A percentile compares a stretch with the other conserved stretches of the same genome.
Conservation (phyloP, 2,797 vertebrate species). For the Lophius americanus region DNA sequence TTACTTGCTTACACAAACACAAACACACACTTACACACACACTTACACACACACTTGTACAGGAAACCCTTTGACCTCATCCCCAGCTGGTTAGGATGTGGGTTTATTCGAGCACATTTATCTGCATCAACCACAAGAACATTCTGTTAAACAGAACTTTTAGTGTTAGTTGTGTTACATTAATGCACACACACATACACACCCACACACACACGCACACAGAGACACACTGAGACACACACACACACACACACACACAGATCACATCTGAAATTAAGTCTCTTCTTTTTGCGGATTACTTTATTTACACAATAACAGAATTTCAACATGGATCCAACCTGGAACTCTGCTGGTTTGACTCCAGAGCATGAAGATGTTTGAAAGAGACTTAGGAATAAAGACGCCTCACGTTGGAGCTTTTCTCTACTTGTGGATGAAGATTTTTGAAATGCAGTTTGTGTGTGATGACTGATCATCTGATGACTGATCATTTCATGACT, state of each 20-base stretch:
- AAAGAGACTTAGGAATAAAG: too few relatives aligned
- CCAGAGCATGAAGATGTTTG: too few relatives aligned
- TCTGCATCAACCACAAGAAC: constrained; percentile 29
- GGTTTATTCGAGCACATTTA: constrained; percentile 42
- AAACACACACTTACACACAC: constrained; percentile 1
- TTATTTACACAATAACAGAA: too few relatives aligned
- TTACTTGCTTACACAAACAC: constrained; percentile 8
- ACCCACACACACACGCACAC: background rate
- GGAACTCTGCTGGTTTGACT: too few relatives aligned
- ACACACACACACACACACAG: constrained; percentile 16
- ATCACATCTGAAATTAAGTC: background rate
- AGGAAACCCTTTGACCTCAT: constrained; percentile 55
- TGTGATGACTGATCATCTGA: too few relatives aligned
- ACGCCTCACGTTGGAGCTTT: background rate
- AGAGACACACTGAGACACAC: background rate
- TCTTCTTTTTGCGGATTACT: too few relatives aligned
- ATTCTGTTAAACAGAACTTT: constrained; percentile 47
- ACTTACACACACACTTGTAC: constrained; percentile 20
- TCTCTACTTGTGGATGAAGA: background rate
- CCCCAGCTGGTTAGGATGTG: constrained; percentile 53
- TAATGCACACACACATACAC: constrained; percentile 21
- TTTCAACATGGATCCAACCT: too few relatives aligned
- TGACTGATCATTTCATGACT: too few relatives aligned
- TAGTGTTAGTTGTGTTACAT: constrained; percentile 50
- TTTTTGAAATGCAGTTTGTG: too few relatives aligned